Evolutionary conservation across 2,113 vertebrate species (phyloP), one percentile per base, ranked within the genome.

Genomic region (Cyprinodon variegatus): DNA sequence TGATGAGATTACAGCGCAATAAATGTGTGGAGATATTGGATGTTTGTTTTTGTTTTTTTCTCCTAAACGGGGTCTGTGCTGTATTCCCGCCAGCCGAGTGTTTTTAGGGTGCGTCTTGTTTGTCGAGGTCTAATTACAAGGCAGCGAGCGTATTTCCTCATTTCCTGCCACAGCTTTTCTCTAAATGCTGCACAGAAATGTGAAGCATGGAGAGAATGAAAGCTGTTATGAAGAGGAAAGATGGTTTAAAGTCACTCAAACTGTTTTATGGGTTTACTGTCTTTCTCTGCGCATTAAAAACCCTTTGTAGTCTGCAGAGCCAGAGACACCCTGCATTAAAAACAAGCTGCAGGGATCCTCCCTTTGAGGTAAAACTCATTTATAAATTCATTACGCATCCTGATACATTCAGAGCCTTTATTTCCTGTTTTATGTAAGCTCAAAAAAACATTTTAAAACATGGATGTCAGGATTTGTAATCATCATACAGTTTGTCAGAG

Each of bases 61-160:
- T 77, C 29, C 17, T 63, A 1, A 64, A 69, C 22, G 11, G 68
- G 60, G 22, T 66, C 37, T 20, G 70, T 62, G 14, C 59, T 84
- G 59, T 67, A 11, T 8, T 45, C 9, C 9, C 5, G 40, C 81
- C 40, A 67, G 43, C 66, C 65, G 78, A 29, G 1, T 82, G 63
- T 43, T 74, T 50, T 29, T 50, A 81, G 85, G 84, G 88, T 70
- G 86, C 29, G 89, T 36, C 84, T 45, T 75, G 79, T 87, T 83
- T 85, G 77, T 83, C 41, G 46, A 75, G 61, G 45, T 76, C 29
- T 92, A 90, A 92, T 93, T 89, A 91, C 83, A 87, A 83, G 83
- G 79, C 83, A 59, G 76, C 50, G n/a, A 79, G 76, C 53, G 5
- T 50, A 83, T 90, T 83, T 81, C 66, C 78, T 83, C 78, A 63